These are phyloP conservation scores for Cinclus mexicanus DNA, from an alignment of 2,113 vertebrate species.

Conservation along the genomic window DNA sequence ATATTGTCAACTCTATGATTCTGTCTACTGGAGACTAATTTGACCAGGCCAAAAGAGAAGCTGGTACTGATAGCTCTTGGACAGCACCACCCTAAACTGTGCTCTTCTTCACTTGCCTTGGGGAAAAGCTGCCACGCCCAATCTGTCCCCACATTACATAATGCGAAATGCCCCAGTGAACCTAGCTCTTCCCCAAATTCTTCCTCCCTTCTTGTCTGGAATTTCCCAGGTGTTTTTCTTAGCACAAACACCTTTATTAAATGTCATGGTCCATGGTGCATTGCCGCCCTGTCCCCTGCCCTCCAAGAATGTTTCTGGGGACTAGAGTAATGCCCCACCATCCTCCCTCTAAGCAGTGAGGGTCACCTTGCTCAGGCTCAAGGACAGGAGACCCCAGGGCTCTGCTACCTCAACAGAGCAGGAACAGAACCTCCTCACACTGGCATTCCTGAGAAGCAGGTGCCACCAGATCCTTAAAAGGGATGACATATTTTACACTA, in stretches of 20 bases:
- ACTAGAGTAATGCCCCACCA: fast-evolving
- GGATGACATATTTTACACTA: background rate
- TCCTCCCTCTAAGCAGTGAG: background rate
- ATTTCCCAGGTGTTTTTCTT: background rate
- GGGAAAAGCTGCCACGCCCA: background rate
- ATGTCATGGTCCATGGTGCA: fast-evolving
- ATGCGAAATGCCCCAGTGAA: background rate
- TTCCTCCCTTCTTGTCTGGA: background rate
- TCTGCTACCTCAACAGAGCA: background rate
- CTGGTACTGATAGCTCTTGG: background rate
- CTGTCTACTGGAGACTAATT: fast-evolving
- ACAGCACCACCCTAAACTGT: background rate
- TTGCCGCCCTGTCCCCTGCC: background rate
- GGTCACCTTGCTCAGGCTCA: fast-evolving
- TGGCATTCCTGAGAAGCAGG: background rate
- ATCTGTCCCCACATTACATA: too few species aligned
- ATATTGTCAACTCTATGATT: background rate
- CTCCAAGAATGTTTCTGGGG: background rate
- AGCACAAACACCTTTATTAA: background rate
- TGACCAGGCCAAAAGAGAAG: background rate
- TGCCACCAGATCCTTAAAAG: background rate
- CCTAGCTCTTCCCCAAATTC: background rate
- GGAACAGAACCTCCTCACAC: fast-evolving
- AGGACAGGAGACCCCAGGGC: background rate
- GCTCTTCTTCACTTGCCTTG: background rate